Conservation (phyloP, 2,797 vertebrate species). For the Pipistrellus kuhlii region DNA sequence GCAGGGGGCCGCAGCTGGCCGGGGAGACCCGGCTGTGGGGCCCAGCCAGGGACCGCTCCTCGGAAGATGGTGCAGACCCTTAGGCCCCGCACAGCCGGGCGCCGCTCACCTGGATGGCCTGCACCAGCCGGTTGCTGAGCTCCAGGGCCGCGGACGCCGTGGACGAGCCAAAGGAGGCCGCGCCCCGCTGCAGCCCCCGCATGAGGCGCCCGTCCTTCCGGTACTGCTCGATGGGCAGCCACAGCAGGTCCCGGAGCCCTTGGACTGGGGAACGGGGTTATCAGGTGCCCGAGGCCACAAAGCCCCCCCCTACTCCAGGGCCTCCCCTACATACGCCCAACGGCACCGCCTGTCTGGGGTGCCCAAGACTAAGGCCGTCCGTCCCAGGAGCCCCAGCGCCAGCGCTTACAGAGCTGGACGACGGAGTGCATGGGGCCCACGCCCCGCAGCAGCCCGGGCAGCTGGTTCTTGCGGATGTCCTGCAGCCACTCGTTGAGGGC, state of each 20-base stretch:
- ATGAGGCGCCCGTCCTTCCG: slow-evolving; percentile 95
- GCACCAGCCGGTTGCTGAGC: slow-evolving; percentile 96
- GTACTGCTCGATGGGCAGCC: slow-evolving; percentile 96
- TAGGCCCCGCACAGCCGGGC: rapidly evolving
- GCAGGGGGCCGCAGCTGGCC: not conserved
- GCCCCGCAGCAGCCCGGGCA: slow-evolving; percentile 94
- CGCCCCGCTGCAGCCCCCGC: slow-evolving; percentile 95
- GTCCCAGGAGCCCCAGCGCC: not conserved
- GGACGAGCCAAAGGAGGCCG: slow-evolving; percentile 95
- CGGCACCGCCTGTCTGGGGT: not conserved
- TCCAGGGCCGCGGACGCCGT: slow-evolving; percentile 96
- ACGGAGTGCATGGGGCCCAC: slow-evolving; percentile 97
- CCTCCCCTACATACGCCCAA: not conserved
- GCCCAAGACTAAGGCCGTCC: not conserved
- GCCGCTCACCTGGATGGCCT: slow-evolving; percentile 94
- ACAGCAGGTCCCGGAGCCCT: slow-evolving; percentile 95
- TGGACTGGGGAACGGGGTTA: slow-evolving; percentile 88
- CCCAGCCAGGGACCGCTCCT: not conserved
- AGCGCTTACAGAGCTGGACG: slow-evolving; percentile 95
- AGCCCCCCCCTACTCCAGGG: not conserved
- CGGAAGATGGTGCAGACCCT: not conserved
- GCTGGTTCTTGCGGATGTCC: slow-evolving; percentile 96
- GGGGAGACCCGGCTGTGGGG: not conserved
- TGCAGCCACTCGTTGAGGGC: slow-evolving; percentile 95
- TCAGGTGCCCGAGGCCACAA: not conserved